Conservation (phyloP, 2,113 vertebrate species). For the Ailuropoda melanoleuca region DNA sequence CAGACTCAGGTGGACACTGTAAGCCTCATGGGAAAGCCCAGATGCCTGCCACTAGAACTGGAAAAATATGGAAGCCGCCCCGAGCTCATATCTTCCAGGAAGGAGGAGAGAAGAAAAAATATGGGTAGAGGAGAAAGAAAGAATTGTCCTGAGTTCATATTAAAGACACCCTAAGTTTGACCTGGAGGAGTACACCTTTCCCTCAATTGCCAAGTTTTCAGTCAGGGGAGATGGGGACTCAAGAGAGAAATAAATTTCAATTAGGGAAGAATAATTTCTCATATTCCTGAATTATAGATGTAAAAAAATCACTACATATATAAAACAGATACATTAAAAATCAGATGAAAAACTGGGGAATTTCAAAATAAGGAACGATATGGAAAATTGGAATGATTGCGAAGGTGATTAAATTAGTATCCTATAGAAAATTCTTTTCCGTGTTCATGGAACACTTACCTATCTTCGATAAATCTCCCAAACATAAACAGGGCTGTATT, state of each 20-base stretch:
- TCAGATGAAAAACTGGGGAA: neutral
- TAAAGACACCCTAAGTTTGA: neutral
- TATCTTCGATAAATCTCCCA: neutral
- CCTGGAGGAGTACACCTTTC: neutral
- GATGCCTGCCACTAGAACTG: neutral
- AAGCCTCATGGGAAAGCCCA: neutral
- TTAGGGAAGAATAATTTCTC: constrained; percentile 14
- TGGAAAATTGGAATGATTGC: neutral
- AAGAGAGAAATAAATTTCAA: constrained; percentile 20
- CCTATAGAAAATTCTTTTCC: neutral
- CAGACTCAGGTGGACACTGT: neutral
- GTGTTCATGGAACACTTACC: neutral
- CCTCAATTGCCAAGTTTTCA: neutral
- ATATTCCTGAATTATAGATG: neutral
- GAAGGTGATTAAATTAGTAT: neutral
- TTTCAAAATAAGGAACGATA: neutral
- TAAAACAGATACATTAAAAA: neutral
- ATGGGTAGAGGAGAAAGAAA: neutral
- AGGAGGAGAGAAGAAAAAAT: neutral
- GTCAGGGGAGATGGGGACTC: neutral
- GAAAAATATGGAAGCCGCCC: neutral
- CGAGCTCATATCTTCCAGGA: neutral
- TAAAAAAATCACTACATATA: neutral
- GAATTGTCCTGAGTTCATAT: neutral
- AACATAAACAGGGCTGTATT: neutral